Base-by-base conservation (phyloP, 2,888 invertebrate genomes). In the Dynastes tityus region DNA sequence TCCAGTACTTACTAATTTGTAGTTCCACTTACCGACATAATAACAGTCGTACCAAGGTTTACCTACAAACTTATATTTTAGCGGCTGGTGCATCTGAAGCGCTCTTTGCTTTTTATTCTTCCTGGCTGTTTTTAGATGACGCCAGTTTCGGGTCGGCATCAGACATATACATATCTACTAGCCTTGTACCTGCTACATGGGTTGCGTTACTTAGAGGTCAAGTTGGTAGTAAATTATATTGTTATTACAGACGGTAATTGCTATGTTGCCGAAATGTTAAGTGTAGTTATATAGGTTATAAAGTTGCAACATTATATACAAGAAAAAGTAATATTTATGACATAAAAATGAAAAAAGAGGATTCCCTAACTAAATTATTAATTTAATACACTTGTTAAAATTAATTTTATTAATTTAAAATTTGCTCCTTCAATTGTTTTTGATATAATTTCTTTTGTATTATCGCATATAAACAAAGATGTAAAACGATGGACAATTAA, bases 31-130 rank as follows among this genome's bases (percentile, higher is more conserved):
- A 82, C 82, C 82, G 81, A 81, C 83, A 81, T 84, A 84, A 84
- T 84, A 84, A 83, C 81, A 83, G 83, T 80, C 80, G 81, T 81
- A 82, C 82, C 82, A 77, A 82, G 84, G 83, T 84, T 84, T 84
- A 84, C 83, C 84, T 84, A 83, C 82, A 83, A 83, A 83, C 82
- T 83, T 82, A 80, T 81, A 78, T 81, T 81, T 80, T 79, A 79
- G 70, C 76, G 76, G 51, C 27, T 49, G 61, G 29, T 74, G 73
- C 73, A 74, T 74, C 73, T 29, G 11, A 11, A 61, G 27, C 45
- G 5, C 45, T 45, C 49, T 74, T 61, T 9, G 55, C 22, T 58
- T 58, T 58, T 58, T 22, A 8, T 49, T 61, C 61, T 61, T 45
- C 5, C 4, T 61, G 13, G 68, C 51, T 63, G 27, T 74, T 45